Evolutionary conservation across 2,888 invertebrate genomes (phyloP).

Genomic region (Galerucella pusilla): DNA sequence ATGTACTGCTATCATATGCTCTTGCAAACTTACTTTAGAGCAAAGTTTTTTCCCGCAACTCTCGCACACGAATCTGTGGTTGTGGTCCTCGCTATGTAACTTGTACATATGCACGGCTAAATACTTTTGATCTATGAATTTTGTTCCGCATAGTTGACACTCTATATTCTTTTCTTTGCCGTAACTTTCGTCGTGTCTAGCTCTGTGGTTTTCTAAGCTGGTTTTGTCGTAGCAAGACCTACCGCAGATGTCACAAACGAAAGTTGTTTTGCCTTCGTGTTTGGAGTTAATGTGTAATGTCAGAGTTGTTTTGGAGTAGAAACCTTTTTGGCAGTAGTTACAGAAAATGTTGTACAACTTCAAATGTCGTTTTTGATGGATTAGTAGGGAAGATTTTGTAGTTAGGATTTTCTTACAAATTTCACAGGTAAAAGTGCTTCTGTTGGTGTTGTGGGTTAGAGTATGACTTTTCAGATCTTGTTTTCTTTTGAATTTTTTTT

Average conservation of each 20-base stretch:
- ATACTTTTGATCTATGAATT: constrained; percentile 51
- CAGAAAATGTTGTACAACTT: constrained; percentile 58
- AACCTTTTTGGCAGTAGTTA: constrained; percentile 50
- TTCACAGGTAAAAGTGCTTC: constrained; percentile 62
- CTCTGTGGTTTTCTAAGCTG: constrained; percentile 50
- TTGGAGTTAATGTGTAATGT: constrained; percentile 49
- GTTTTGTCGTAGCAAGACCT: constrained; percentile 52
- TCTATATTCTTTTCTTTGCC: constrained; percentile 48
- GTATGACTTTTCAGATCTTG: constrained; percentile 43
- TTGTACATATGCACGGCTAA: constrained; percentile 51
- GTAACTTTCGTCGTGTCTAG: constrained; percentile 50
- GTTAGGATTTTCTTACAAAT: constrained; percentile 69
- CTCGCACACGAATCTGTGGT: constrained; percentile 61
- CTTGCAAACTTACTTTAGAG: constrained; percentile 55
- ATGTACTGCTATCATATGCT: constrained; percentile 53
- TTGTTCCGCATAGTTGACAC: constrained; percentile 50
- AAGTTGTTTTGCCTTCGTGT: constrained; percentile 50
- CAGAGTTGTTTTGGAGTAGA: constrained; percentile 47
- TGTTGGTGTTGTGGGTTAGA: constrained; percentile 43
- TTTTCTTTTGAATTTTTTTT: constrained; percentile 44
- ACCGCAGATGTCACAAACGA: constrained; percentile 53
- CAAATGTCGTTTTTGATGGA: constrained; percentile 48
- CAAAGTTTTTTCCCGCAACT: constrained; percentile 68
- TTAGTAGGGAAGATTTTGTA: constrained; percentile 48
- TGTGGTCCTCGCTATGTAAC: constrained; percentile 42